Evolutionary conservation across 2,888 invertebrate species (phyloP).

Genomic region (Rhorus exstirpatorius): DNA sequence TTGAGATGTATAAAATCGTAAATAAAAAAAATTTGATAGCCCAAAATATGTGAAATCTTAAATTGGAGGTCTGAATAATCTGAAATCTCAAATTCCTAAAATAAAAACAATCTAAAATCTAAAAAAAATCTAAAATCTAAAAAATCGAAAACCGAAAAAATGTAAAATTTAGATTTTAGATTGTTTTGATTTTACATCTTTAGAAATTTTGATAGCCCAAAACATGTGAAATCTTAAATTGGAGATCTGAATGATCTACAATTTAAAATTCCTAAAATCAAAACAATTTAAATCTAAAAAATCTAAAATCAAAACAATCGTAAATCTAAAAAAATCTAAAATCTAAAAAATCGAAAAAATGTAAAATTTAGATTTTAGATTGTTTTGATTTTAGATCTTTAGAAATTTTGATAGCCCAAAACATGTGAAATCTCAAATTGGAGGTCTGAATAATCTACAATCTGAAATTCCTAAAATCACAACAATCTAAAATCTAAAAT

Average conservation of each 20-base stretch:
- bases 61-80: background rate
- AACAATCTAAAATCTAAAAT: conserved; percentile 2
- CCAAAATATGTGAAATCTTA: background rate
- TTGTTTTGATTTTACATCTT: too few species aligned
- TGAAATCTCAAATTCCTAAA: background rate
- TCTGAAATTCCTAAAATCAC: background rate
- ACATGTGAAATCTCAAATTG: background rate
- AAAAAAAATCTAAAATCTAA: conserved; percentile 1
- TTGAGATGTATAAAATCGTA: too few species aligned
- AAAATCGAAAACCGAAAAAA: background rate
- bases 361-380: background rate
- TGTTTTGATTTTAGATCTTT: too few species aligned
- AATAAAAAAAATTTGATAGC: background rate
- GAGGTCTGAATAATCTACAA: background rate
- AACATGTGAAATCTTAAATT: background rate
- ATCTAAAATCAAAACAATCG: background rate
- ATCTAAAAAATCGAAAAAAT: background rate
- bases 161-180: background rate
- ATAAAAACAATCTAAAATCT: background rate
- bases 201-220: background rate
- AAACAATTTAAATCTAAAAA: background rate
- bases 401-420: background rate
- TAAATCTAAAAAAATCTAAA: too few species aligned
- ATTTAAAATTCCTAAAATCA: background rate
- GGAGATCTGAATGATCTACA: background rate